Conservation (phyloP, 2,888 invertebrate genomes). For the Drosophila picticornis region DNA sequence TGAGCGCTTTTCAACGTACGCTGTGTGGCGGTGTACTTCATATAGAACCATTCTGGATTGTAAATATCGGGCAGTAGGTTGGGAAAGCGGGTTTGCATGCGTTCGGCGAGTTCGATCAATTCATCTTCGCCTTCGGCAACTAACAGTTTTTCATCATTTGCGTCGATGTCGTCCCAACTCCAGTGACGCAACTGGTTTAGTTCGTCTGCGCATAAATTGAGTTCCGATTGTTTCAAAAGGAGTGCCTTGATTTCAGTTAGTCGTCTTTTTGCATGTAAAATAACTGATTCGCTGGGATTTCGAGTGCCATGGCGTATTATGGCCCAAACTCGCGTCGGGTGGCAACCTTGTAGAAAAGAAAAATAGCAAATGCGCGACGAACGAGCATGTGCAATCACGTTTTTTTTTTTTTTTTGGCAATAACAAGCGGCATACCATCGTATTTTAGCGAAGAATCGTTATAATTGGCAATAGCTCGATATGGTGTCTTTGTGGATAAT, state of each 20-base stretch:
- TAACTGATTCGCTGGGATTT: slow-evolving; percentile 88
- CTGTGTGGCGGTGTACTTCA: slow-evolving; percentile 92
- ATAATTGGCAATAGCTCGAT: slow-evolving; percentile 89
- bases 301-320: slow-evolving; percentile 92
- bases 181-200: slow-evolving; percentile 86
- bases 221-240: slow-evolving; percentile 84
- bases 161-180: slow-evolving; percentile 86
- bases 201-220: slow-evolving; percentile 86
- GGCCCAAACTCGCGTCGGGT: slow-evolving; percentile 90
- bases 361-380: slow-evolving; percentile 9
- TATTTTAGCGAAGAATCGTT: slow-evolving; percentile 87
- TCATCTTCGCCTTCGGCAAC: slow-evolving; percentile 92
- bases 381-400: slow-evolving; percentile 21
- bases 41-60: slow-evolving; percentile 86
- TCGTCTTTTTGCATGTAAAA: slow-evolving; percentile 86
- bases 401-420: slow-evolving; percentile 6
- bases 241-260: slow-evolving; percentile 84
- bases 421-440: slow-evolving; percentile 86
- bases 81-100: slow-evolving; percentile 91
- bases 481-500: slow-evolving; percentile 90
- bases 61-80: slow-evolving; percentile 88
- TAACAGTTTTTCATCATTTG: slow-evolving; percentile 87
- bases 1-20: slow-evolving; percentile 91
- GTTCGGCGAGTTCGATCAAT: slow-evolving; percentile 89
- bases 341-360: slow-evolving; percentile 86